phyloP scores from a whole-genome alignment of 2,888 invertebrate species.

The Tinea pellionella region DNA sequence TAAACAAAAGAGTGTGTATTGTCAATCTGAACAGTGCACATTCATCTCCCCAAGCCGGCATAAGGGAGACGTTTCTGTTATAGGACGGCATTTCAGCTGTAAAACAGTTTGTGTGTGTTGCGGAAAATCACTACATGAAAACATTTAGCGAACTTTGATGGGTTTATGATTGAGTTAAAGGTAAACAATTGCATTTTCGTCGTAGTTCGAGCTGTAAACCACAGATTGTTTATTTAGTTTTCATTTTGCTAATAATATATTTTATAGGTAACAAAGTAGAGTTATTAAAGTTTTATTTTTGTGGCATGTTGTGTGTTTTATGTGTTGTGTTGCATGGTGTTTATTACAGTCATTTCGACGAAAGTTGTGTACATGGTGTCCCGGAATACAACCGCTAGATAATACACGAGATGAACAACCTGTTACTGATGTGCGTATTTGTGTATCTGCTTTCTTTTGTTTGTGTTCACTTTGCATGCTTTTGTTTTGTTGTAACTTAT shows the following conservation, averaged over 20 bases:
- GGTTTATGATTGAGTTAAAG: too few species aligned
- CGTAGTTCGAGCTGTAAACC: not conserved
- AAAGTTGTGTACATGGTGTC: not conserved
- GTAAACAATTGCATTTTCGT: not conserved
- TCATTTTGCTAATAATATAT: not conserved
- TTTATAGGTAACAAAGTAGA: not conserved
- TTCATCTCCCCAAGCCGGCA: too few species aligned
- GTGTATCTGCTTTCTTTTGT: not conserved
- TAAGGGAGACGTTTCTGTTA: too few species aligned
- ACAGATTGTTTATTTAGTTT: not conserved
- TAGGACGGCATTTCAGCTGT: too few species aligned
- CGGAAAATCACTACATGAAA: too few species aligned
- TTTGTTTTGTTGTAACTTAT: not conserved
- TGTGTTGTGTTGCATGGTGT: constrained; percentile 1
- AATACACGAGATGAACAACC: not conserved
- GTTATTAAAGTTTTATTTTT: constrained; percentile 2
- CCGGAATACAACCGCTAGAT: not conserved
- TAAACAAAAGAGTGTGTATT: too few species aligned
- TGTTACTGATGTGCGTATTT: not conserved
- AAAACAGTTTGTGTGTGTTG: too few species aligned
- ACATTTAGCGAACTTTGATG: not conserved
- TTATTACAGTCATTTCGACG: constrained; percentile 7
- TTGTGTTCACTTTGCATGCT: not conserved
- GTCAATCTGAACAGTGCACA: too few species aligned
- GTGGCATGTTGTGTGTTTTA: constrained; percentile 1